Evolutionary conservation across 2,888 invertebrate species (phyloP), one percentile per base, ranked within the genome.

Genomic region (Tanypteryx hageni): DNA sequence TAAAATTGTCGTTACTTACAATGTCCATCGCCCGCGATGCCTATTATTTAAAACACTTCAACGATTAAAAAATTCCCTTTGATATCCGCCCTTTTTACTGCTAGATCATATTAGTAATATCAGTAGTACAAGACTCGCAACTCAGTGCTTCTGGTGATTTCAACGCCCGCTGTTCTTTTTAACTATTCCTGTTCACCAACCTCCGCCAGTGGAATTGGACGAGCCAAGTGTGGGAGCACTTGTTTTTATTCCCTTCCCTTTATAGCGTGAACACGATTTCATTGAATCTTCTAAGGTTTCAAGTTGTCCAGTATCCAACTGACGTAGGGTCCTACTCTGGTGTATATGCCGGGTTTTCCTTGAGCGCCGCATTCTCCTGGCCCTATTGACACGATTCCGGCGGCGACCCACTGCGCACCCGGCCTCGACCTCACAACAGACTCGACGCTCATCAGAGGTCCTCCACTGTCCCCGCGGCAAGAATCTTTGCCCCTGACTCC

Each of bases 381-480:
- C 0, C 92, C 92, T 0, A 58, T 58, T 18, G 92, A 92, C 16
- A 83, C 92, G 58, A 92, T 56, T 0, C 92, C 92, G 14, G 18
- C 31, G 0, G 10, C 61, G 22, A 31, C 44, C 89, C 89, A 89
- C 59, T 89, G 59, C 10, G n/a, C 61, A 16, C 64, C 64, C 18
- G 9, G 9, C 27, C 61, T 92, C 13, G 56, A 56, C 57, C 57
- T 81, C 83, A 92, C 83, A 57, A 58, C 82, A 31, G 92, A 92
- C 76, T 93, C 93, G 8, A 92, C 92, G 58, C 92, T 68, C 93
- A 93, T 93, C 13, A 94, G 92, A 2, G 94, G 94, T n/a, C 94
- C 94, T 0, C 94, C 94, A 64, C 93, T 93, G 93, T 94, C 94
- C 0, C 93, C 93, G 27, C 92, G 89, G 85, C 93, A 93, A 16